Conservation (phyloP, 2,888 invertebrate genomes). For the Mesoligia furuncula region DNA sequence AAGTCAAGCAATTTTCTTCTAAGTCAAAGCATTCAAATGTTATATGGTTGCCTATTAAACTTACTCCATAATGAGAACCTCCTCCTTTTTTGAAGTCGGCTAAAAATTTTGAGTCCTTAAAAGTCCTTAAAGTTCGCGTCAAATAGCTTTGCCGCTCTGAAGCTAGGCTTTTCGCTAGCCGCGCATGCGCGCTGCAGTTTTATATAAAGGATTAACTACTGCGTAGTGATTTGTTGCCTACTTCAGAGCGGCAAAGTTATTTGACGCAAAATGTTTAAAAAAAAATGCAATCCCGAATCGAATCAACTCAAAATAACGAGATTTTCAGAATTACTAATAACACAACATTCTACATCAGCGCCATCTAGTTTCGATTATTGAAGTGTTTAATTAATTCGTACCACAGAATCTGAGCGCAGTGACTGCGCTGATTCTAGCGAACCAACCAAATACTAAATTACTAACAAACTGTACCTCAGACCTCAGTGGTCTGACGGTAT, state of each 20-base stretch:
- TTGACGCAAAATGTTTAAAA: too few species aligned
- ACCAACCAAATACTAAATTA: background rate
- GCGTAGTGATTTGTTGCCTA: too few species aligned
- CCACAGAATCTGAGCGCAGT: background rate
- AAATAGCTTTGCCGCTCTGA: too few species aligned
- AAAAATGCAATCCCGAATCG: background rate
- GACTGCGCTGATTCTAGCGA: background rate
- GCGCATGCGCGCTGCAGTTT: too few species aligned
- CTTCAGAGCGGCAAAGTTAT: too few species aligned
- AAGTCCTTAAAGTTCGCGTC: background rate
- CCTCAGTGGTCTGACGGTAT: background rate
- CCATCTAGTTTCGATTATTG: slow-evolving; percentile 20
- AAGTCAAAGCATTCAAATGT: background rate
- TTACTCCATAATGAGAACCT: background rate
- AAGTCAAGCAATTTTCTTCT: background rate
- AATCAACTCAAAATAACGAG: background rate
- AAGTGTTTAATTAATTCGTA: background rate
- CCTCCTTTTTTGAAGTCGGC: too few species aligned
- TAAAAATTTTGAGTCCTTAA: too few species aligned
- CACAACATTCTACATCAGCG: slow-evolving; percentile 10
- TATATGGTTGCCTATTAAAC: background rate
- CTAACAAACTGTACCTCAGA: background rate
- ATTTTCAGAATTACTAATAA: background rate
- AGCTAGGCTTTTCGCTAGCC: too few species aligned
- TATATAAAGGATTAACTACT: too few species aligned